Conservation (phyloP, 2,888 invertebrate species). For the Venusia cambrica region DNA sequence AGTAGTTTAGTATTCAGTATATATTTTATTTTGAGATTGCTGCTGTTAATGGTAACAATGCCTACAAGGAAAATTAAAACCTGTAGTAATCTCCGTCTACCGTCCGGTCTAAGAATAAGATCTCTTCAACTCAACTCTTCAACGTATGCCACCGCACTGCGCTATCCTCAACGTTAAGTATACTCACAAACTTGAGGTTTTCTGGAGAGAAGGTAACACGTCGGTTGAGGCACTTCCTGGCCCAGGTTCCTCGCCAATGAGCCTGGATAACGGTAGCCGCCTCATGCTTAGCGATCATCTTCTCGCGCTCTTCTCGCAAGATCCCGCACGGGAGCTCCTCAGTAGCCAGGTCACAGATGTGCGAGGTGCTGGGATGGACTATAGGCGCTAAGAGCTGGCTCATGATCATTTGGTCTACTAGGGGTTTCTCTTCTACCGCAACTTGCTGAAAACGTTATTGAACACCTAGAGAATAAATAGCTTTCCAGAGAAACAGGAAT, state of each 20-base stretch:
- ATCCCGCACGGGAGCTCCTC: constrained; percentile 56
- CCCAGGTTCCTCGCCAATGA: constrained; percentile 62
- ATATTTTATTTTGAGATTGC: no score
- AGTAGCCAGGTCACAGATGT: constrained; percentile 57
- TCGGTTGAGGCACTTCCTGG: constrained; percentile 47
- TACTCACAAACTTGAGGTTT: constrained; percentile 51
- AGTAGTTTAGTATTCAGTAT: no score
- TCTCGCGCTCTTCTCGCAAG: constrained; percentile 55
- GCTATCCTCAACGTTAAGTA: no score
- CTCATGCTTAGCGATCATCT: constrained; percentile 50
- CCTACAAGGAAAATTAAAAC: no score
- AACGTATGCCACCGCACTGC: no score
- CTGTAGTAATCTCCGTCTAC: no score
- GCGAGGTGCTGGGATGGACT: constrained; percentile 36
- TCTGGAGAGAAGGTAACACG: constrained; percentile 45
- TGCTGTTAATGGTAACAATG: no score
- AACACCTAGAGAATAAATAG: no score
- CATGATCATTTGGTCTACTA: constrained; percentile 41
- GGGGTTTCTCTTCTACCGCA: constrained; percentile 36
- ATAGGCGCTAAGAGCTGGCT: constrained; percentile 39
- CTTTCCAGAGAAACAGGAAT: no score
- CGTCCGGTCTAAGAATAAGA: no score
- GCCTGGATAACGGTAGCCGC: constrained; percentile 63
- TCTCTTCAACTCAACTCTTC: no score
- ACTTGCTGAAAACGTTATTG: constrained; percentile 12